Evolutionary conservation across 2,797 vertebrate genomes (phyloP).

Genomic region (Leptodactylus fallax): DNA sequence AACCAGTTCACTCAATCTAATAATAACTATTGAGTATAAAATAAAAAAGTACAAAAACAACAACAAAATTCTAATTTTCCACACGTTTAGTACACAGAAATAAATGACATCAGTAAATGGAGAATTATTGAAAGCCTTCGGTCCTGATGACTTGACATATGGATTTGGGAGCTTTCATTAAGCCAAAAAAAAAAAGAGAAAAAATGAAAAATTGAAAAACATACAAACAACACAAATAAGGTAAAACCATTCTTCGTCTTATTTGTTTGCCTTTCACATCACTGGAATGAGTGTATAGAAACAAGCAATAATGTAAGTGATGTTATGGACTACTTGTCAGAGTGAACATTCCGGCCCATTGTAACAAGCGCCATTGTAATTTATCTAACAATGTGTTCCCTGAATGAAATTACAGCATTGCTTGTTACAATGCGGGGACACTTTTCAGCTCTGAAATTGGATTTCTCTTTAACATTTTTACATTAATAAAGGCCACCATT

Average conservation of each 20-base stretch:
- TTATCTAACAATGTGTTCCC: constrained; percentile 43
- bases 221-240: not conserved
- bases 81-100: not conserved
- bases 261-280: constrained; percentile 44
- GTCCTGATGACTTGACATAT: not conserved
- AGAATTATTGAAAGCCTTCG: not conserved
- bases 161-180: constrained; percentile 10
- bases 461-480: constrained; percentile 63
- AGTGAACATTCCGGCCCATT: constrained; percentile 36
- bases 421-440: constrained; percentile 43
- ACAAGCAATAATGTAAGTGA: constrained; percentile 40
- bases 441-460: constrained; percentile 58
- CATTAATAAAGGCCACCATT: constrained; percentile 60
- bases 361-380: constrained; percentile 42
- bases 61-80: not conserved
- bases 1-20: no score
- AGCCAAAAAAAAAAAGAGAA: not conserved
- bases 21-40: not conserved
- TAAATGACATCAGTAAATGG: not conserved
- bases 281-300: constrained; percentile 35
- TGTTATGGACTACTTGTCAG: constrained; percentile 52
- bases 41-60: not conserved
- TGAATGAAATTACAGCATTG: constrained; percentile 49
- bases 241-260: not conserved
- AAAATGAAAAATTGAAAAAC: not conserved